Conservation (phyloP, 2,888 invertebrate genomes). For the Horisme vitalbata region DNA sequence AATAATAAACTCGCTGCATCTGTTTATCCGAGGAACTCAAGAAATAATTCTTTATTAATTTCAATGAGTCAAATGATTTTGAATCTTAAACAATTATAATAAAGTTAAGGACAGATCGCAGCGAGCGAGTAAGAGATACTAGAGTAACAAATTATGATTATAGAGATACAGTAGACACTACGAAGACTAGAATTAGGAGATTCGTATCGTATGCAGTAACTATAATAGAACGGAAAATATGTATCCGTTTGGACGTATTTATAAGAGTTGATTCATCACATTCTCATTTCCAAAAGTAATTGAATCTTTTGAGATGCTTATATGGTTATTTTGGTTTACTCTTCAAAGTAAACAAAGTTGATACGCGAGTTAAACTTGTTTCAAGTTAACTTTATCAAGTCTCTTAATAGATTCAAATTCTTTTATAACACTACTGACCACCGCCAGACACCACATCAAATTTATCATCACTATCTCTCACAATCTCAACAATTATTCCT, state of each 20-base stretch:
- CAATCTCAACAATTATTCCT: no score
- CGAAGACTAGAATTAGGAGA: constrained; percentile 57
- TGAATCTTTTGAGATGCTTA: constrained; percentile 6
- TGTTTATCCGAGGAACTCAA: constrained; percentile 6
- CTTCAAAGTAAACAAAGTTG: no score
- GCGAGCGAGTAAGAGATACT: constrained; percentile 42
- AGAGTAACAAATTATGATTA: constrained; percentile 52
- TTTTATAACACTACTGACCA: no score
- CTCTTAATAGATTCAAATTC: no score
- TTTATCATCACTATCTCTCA: no score
- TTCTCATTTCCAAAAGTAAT: constrained; percentile 1
- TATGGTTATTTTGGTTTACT: no score
- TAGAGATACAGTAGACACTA: constrained; percentile 55
- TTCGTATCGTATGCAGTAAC: constrained; percentile 33
- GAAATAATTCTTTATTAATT: no score
- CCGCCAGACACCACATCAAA: no score
- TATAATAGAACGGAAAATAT: constrained; percentile 32
- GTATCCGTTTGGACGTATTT: constrained; percentile 37
- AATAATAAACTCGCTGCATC: constrained; percentile 27
- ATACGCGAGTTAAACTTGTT: no score
- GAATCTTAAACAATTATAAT: constrained; percentile 1
- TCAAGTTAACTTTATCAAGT: no score
- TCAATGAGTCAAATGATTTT: constrained; percentile 4
- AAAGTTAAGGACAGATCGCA: constrained; percentile 23
- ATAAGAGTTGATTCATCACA: constrained; percentile 27